A percentile compares a stretch with the other conserved stretches of the same genome.
phyloP scores from a whole-genome alignment of 1,140 invertebrate genomes.

The Drosophila navojoa region DNA sequence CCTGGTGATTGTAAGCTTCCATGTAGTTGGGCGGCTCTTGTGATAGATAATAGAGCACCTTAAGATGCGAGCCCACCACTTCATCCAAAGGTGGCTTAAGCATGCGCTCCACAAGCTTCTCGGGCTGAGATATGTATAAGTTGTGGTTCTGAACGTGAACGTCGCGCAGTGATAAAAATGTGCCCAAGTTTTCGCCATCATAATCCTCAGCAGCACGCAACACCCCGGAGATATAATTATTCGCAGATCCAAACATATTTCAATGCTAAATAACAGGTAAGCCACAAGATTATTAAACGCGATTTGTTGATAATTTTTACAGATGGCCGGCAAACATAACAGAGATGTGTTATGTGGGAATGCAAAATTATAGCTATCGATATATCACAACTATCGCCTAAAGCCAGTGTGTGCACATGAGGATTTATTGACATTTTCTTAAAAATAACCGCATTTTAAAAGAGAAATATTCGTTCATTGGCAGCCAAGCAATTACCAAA shows the following conservation, averaged over 20 bases:
- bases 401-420: background rate
- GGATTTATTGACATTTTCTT: background rate
- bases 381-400: background rate
- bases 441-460: slow-evolving; percentile 15
- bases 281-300: background rate
- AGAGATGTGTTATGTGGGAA: background rate
- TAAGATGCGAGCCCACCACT: slow-evolving; percentile 91
- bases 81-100: slow-evolving; percentile 91
- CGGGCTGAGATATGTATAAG: slow-evolving; percentile 88
- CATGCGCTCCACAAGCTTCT: slow-evolving; percentile 88
- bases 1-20: slow-evolving; percentile 92
- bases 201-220: slow-evolving; percentile 62
- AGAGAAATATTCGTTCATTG: background rate
- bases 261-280: background rate
- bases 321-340: slow-evolving; percentile 4
- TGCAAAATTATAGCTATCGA: background rate
- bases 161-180: slow-evolving; percentile 90
- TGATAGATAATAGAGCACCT: slow-evolving; percentile 83
- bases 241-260: slow-evolving; percentile 73
- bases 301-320: slow-evolving; percentile 10
- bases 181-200: slow-evolving; percentile 84
- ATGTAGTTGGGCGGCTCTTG: slow-evolving; percentile 86
- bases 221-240: slow-evolving; percentile 72
- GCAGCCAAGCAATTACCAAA: too few relatives aligned
- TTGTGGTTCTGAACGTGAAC: slow-evolving; percentile 89